Evolutionary conservation across 2,888 invertebrate species (phyloP), one percentile per base, ranked within the genome.

Genomic region (Carterocephalus palaemon): DNA sequence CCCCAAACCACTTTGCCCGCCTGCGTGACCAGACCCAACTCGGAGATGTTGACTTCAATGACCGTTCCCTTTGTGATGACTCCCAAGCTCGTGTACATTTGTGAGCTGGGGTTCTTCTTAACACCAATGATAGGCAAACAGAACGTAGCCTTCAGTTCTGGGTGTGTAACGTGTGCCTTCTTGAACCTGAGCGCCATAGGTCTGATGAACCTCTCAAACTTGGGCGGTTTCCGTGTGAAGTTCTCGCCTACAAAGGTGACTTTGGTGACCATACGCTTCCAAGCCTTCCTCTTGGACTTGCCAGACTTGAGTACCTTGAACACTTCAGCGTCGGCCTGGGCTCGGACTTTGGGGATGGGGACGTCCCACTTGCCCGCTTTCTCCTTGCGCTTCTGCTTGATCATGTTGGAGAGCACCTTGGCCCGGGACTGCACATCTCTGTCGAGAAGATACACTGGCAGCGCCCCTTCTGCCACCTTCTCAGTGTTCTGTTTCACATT

Each of bases 311-410:
- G 75, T 0, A 98, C 95, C 88, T 93, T 96, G 71, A 99, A 97
- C 0, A 99, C 98, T 85, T 99, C 99, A 0, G 96, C 93, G 64
- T 99, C 99, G 1, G 97, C 95, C 62, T 99, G 96, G 0, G 98
- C 98, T 64, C 94, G 90, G 0, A 99, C 99, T 90, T 99, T 99
- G 0, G 99, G 99, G 67, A 99, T 94, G 0, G 99, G 99, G 0
- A 99, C 99, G 65, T 99, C 97, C 98, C 99, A 99, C 90, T 99
- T 99, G 0, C 99, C 99, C 42, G 98, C 98, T 68, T 99, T 99
- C 73, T 99, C 99, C 80, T 99, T 99, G 0, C 99, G 90, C 79
- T 99, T 99, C 79, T 99, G 99, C 82, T 99, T 99, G 51, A 99
- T 97, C 95, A 98, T 98, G 74, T 99, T 99, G 0, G 98, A 98